These are phyloP conservation scores for Perizoma affinitatum DNA, from an alignment of 2,888 invertebrate genomes.

Conservation along the genomic window DNA sequence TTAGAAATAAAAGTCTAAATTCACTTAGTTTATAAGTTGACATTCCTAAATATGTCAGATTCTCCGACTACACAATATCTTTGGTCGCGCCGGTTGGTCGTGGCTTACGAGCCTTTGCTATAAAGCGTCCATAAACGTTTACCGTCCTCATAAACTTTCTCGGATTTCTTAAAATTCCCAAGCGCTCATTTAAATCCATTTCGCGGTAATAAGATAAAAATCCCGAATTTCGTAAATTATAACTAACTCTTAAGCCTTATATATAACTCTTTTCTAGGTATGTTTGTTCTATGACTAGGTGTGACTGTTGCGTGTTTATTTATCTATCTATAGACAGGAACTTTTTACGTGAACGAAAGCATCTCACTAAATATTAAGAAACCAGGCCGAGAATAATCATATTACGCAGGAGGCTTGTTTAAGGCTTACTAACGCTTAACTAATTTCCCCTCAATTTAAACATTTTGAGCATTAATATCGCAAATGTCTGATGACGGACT, in stretches of 20 bases:
- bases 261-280: too few relatives aligned
- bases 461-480: slow-evolving; percentile 22
- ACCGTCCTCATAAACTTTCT: slow-evolving; percentile 5
- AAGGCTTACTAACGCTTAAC: slow-evolving; percentile 29
- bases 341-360: not conserved
- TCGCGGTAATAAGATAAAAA: slow-evolving; percentile 24
- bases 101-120: not conserved
- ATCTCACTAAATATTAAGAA: slow-evolving; percentile 29
- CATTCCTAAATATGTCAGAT: too few relatives aligned
- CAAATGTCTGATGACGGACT: slow-evolving; percentile 25
- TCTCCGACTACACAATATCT: too few relatives aligned
- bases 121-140: slow-evolving; percentile 9
- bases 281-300: too few relatives aligned
- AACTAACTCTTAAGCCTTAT: too few relatives aligned
- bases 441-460: slow-evolving; percentile 32
- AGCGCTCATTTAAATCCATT: slow-evolving; percentile 24
- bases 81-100: too few relatives aligned
- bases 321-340: not conserved
- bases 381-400: slow-evolving; percentile 28
- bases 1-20: too few relatives aligned
- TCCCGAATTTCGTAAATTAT: slow-evolving; percentile 23
- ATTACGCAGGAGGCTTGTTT: slow-evolving; percentile 31
- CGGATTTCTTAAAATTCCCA: slow-evolving; percentile 12
- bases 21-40: too few relatives aligned
- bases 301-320: too few relatives aligned